These are phyloP conservation scores for Cochlearius cochlearius DNA, from an alignment of 2,113 vertebrate species.

Conservation along the genomic window DNA sequence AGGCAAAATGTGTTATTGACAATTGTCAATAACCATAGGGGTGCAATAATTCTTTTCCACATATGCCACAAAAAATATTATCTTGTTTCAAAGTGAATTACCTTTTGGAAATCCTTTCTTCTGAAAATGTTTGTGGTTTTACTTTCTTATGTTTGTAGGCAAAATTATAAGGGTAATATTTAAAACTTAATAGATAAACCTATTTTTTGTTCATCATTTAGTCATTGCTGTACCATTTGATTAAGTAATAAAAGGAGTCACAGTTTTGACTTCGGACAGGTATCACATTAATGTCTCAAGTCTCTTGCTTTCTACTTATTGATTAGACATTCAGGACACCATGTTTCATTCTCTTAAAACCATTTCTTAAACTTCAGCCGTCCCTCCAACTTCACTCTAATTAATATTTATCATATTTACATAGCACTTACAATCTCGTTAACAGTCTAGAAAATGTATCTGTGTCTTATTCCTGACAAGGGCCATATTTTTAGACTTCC, in stretches of 20 bases:
- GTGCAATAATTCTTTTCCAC: background rate
- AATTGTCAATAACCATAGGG: background rate
- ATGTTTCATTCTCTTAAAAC: background rate
- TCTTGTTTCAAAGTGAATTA: background rate
- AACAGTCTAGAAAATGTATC: background rate
- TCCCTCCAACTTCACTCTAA: background rate
- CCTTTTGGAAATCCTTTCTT: background rate
- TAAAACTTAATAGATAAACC: background rate
- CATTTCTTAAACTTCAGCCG: background rate
- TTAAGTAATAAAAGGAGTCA: background rate
- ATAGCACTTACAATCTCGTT: background rate
- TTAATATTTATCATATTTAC: background rate
- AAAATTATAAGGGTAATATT: background rate
- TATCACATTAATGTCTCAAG: background rate
- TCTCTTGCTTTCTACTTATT: background rate
- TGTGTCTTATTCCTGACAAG: background rate
- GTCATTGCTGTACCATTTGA: background rate
- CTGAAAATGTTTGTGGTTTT: background rate
- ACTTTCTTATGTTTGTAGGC: background rate
- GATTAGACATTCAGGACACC: background rate
- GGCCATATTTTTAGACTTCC: background rate
- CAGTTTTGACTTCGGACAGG: background rate
- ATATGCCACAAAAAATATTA: background rate
- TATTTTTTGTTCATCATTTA: background rate
- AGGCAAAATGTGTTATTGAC: background rate